Conservation (phyloP, 2,888 invertebrate species). For the Temnothorax ravouxi region DNA sequence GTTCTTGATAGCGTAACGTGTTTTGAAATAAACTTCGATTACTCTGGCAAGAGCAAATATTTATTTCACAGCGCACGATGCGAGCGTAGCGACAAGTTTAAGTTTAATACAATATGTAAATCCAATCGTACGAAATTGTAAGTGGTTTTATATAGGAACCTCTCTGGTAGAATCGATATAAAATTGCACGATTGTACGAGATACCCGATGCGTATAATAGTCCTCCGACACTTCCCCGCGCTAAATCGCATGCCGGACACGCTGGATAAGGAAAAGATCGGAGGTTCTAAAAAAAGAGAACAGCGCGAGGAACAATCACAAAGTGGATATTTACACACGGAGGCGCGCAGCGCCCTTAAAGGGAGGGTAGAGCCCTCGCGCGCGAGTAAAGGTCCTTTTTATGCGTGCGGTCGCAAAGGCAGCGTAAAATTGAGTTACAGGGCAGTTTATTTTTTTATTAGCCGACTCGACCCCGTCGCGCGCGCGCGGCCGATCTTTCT, state of each 20-base stretch:
- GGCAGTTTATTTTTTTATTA: constrained; percentile 84
- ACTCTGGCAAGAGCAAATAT: background rate
- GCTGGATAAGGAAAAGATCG: constrained; percentile 55
- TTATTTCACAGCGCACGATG: background rate
- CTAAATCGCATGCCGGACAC: constrained; percentile 37
- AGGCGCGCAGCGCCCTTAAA: constrained; percentile 70
- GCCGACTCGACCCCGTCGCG: constrained; percentile 74
- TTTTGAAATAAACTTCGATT: background rate
- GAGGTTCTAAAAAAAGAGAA: constrained; percentile 69
- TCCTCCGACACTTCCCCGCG: background rate
- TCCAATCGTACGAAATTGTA: background rate
- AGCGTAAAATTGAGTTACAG: constrained; percentile 84
- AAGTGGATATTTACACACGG: constrained; percentile 74
- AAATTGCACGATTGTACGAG: constrained; percentile 14
- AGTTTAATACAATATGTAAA: background rate
- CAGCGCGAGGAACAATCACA: constrained; percentile 70
- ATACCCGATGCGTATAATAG: constrained; percentile 42
- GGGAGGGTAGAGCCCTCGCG: constrained; percentile 76
- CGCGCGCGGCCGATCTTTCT: constrained; percentile 67
- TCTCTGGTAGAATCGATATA: background rate
- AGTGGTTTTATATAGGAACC: background rate
- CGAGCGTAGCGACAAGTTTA: background rate
- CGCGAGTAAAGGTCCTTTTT: constrained; percentile 77
- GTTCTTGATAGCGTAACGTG: background rate
- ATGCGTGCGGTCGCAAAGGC: constrained; percentile 77